phyloP scores from a whole-genome alignment of 2,888 invertebrate species.

The Noctua pronuba region DNA sequence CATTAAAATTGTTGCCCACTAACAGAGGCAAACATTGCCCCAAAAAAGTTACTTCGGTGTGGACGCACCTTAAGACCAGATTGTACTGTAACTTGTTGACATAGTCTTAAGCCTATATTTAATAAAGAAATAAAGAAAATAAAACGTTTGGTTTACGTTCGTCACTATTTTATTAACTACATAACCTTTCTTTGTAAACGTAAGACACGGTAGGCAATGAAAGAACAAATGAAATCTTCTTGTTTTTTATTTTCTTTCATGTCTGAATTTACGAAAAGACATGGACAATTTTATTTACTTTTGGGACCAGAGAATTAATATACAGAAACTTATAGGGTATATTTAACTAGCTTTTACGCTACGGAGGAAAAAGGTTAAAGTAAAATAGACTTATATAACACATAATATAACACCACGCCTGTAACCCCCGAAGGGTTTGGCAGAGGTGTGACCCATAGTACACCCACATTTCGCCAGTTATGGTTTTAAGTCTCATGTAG shows the following conservation, averaged over 20 bases:
- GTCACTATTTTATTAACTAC: slow-evolving; percentile 55
- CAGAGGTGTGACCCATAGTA: not conserved
- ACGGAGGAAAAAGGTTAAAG: not conserved
- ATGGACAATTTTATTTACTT: slow-evolving; percentile 23
- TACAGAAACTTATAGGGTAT: not conserved
- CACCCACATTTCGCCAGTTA: too few relatives aligned
- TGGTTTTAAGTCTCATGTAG: too few relatives aligned
- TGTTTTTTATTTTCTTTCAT: slow-evolving; percentile 11
- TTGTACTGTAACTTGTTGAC: slow-evolving; percentile 67
- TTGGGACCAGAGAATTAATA: slow-evolving; percentile 9
- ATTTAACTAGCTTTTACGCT: not conserved
- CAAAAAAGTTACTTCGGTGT: not conserved
- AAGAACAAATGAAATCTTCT: slow-evolving; percentile 49
- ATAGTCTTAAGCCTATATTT: slow-evolving; percentile 69
- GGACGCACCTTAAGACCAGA: slow-evolving; percentile 23
- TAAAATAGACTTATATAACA: not conserved
- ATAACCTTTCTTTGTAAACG: slow-evolving; percentile 37
- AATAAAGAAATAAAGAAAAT: slow-evolving; percentile 60
- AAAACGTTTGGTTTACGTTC: slow-evolving; percentile 69
- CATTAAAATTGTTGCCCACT: not conserved
- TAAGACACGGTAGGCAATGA: slow-evolving; percentile 13
- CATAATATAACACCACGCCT: too few relatives aligned
- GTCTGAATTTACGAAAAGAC: not conserved
- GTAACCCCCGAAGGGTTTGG: too few relatives aligned
- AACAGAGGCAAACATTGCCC: not conserved